Conservation (phyloP, 2,888 invertebrate genomes). For the Cremastinae sp. region DNA sequence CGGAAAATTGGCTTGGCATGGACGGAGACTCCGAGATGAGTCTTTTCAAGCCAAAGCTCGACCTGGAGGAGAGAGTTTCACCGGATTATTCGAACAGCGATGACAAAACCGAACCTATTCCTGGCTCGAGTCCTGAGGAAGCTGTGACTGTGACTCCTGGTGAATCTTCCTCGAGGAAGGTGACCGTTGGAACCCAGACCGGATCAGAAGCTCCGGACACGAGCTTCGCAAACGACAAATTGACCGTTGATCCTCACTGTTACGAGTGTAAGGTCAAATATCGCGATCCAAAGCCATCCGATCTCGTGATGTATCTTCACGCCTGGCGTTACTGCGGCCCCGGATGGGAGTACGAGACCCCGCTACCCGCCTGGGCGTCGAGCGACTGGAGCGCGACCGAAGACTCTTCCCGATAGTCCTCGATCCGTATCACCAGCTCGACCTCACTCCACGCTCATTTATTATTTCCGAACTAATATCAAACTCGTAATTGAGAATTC, state of each 20-base stretch:
- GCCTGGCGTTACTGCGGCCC: slow-evolving; percentile 97
- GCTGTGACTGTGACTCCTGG: slow-evolving; percentile 79
- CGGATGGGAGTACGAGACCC: slow-evolving; percentile 96
- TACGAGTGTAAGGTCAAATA: slow-evolving; percentile 96
- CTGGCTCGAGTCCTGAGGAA: slow-evolving; percentile 79
- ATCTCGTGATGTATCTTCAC: slow-evolving; percentile 97
- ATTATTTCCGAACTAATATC: not conserved
- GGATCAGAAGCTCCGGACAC: slow-evolving; percentile 89
- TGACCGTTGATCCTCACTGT: slow-evolving; percentile 92
- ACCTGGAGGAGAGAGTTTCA: slow-evolving; percentile 85
- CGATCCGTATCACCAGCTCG: not conserved
- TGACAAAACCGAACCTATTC: slow-evolving; percentile 84
- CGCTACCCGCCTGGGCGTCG: slow-evolving; percentile 95
- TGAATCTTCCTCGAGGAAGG: slow-evolving; percentile 81
- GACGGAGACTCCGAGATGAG: slow-evolving; percentile 93
- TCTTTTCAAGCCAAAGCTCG: slow-evolving; percentile 89
- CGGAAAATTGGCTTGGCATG: slow-evolving; percentile 96
- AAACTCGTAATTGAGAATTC: too few relatives aligned
- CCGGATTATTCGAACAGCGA: slow-evolving; percentile 74
- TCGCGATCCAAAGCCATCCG: slow-evolving; percentile 94
- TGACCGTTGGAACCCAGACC: slow-evolving; percentile 93
- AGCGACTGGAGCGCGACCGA: slow-evolving; percentile 90
- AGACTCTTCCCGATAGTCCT: slow-evolving; percentile 80
- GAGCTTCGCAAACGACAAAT: slow-evolving; percentile 85
- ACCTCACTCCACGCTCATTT: not conserved